phyloP scores from a whole-genome alignment of 2,113 vertebrate genomes.

The Erythrocercus mccallii region DNA sequence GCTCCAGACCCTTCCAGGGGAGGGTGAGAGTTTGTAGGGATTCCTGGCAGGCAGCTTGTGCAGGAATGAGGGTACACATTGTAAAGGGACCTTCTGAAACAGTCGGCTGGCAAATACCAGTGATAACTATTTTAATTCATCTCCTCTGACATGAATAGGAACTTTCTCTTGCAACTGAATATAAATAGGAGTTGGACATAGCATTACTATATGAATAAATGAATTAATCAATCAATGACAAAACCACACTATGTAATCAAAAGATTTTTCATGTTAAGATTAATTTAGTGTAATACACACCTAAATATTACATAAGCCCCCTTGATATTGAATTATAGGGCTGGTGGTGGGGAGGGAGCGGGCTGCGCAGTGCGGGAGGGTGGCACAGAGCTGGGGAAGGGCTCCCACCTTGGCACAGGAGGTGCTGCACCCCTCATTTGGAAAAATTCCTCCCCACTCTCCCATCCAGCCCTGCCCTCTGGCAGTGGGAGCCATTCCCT shows the following conservation, averaged over 20 bases:
- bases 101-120: slow-evolving; percentile 10
- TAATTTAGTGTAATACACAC: slow-evolving; percentile 76
- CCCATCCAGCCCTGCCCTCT: neutral
- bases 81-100: neutral
- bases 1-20: rapidly evolving
- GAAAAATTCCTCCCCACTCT: rapidly evolving
- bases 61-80: neutral
- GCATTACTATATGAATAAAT: slow-evolving; percentile 75
- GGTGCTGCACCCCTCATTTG: rapidly evolving
- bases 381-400: neutral
- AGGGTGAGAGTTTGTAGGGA: rapidly evolving
- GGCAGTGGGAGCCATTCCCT: neutral
- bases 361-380: neutral
- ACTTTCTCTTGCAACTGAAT: slow-evolving; percentile 66
- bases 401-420: neutral
- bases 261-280: slow-evolving; percentile 80
- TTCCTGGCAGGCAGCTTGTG: rapidly evolving
- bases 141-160: slow-evolving; percentile 55
- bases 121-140: slow-evolving; percentile 50
- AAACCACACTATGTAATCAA: slow-evolving; percentile 73
- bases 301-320: slow-evolving; percentile 79
- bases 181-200: slow-evolving; percentile 71
- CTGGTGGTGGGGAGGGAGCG: neutral
- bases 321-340: slow-evolving; percentile 75
- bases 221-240: slow-evolving; percentile 80